Base-by-base conservation (phyloP, 2,797 vertebrate genomes). In the Spheniscus humboldti region DNA sequence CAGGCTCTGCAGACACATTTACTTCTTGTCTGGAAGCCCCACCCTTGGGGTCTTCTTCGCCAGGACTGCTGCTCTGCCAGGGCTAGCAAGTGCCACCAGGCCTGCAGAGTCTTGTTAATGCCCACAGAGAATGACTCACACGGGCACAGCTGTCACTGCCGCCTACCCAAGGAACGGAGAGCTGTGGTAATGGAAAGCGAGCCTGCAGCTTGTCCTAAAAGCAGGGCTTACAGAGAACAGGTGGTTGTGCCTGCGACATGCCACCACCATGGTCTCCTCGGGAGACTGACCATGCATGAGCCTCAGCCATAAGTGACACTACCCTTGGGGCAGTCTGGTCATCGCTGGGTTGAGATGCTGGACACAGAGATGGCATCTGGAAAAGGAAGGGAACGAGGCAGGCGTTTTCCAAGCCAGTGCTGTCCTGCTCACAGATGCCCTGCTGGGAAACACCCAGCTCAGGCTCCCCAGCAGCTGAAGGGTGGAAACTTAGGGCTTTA, bases 221-320 rank as follows among this genome's bases (percentile, higher is more conserved):
- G 13, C 66, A 14, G 20, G 3, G 66, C 48, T 69, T 31, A 18
- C 11, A 30, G 53, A 4, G 35, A 47, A 28, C 4, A 27, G 7
- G 8, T 48, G 35, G 12, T 31, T 3, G 0, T 55, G 77, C 18
- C 63, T 50, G 45, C 48, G 72, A 28, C 55, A 3, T 15, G 22
- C 19, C 47, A 48, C 18, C 3, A 1, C 18, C 13, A 10, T 0
- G 0, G n/a, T 43, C 16, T 92, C 14, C 66, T 63, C 0, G 0
- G 43, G 48, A 68, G 2, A 12, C 23, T 19, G 43, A 28, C 25
- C 33, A 2, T 0, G 1, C 15, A 2, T 8, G 18, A 83, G 19
- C 48, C 71, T n/a, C 67, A 52, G 13, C 33, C 3, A 0, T 7
- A 27, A 28, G 22, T 18, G 53, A 47, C n/a, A 23, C 39, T 2